Base-by-base conservation (phyloP, 2,113 vertebrate genomes). In the Paedocypris sp. region DNA sequence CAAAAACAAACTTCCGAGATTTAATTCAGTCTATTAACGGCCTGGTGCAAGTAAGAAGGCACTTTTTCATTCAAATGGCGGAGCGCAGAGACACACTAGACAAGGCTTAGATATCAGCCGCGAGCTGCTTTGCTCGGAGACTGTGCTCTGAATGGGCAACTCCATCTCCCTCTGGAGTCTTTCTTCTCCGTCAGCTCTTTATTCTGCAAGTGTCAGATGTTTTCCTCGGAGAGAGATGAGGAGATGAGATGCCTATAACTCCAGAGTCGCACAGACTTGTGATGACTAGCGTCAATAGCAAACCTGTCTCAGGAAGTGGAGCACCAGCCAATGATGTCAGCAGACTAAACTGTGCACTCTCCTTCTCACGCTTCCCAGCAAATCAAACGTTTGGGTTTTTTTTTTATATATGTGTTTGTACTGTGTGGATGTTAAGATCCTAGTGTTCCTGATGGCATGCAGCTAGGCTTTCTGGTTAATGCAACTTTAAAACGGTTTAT, bases 121-220 rank as follows among this genome's bases (percentile, higher is more conserved):
- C 13, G 2, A 16, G 9, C 52, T 68, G 13, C 19, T 38, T 45
- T 19, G 32, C 41, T 54, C 19, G 69, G 58, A 74, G 60, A 64
- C 62, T 52, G 35, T 71, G 59, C 69, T 62, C 46, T 65, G 45
- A 73, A 67, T 64, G 61, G 69, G 69, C 53, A 77, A 75, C 70
- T 56, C 51, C 65, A 73, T 73, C 73, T 70, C 60, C 72, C 69
- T 69, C 73, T 46, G 52, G 65, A 71, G 62, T 33, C 62, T 51
- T 68, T 74, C 38, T 46, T 45, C 43, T 43, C 64, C 53, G 28
- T 59, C 51, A 51, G 50, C 41, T 53, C 56, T 63, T 69, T 61
- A 61, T 47, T 64, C 64, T 32, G 28, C 53, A 42, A 71, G 65
- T 68, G 60, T 58, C 53, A 10, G 35, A 61, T 42, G 5, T 46